Evolutionary conservation across 2,888 invertebrate species (phyloP), one percentile per base, ranked within the genome.

Genomic region (Agrochola litura): DNA sequence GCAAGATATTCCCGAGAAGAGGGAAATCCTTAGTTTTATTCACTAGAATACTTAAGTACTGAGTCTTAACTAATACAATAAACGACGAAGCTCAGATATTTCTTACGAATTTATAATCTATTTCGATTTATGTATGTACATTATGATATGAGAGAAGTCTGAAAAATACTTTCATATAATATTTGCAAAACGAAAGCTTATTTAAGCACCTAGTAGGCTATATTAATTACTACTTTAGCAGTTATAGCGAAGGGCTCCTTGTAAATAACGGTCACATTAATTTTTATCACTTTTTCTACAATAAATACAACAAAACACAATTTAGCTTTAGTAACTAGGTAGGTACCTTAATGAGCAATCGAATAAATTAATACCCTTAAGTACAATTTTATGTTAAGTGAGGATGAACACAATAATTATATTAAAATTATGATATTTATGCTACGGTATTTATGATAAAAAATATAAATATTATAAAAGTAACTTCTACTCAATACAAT

Each of bases 31-130:
- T 93, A 93, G 86, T 92, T 92, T 77, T 92, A 94, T 91, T 91
- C 88, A 92, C 94, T 95, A 95, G 91, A 92, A 91, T 95, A 93
- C 95, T 95, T 95, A 95, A 94, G 93, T 95, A 95, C 92, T 89
- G 90, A 93, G 91, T 88, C 94, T 94, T 96, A 96, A 89, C 92
- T 93, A 92, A 92, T 93, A 93, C 92, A 89, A 94, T 95, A 95
- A 96, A 95, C 94, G 95, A 95, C 95, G 90, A 96, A 96, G 96
- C 96, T 96, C 96, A 96, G 96, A 96, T 95, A 96, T 95, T 95
- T 94, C 95, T 95, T 95, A 94, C 92, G 92, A 95, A 92, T 93
- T 91, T 94, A 93, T 93, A 91, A 92, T 91, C 92, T 95, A 94
- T 93, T 92, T 93, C 91, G 92, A 93, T 93, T 92, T 92, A 93